phyloP scores from a whole-genome alignment of 1,140 invertebrate species.

The Drosophila setifemur region DNA sequence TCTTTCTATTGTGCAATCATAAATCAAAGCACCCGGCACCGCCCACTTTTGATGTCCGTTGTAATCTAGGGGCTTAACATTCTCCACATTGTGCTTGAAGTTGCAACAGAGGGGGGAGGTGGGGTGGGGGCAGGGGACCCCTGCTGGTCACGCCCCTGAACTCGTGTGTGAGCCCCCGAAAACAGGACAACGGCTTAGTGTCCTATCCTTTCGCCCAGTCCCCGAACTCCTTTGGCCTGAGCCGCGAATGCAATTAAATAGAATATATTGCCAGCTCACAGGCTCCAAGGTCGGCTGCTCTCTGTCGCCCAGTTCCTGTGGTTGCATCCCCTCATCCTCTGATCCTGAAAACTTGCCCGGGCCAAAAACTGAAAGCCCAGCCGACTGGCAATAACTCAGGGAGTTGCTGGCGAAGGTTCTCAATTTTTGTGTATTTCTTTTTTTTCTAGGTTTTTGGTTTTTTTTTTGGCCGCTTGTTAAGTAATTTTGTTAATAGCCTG shows the following conservation, averaged over 20 bases:
- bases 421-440: background rate
- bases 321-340: constrained; percentile 7
- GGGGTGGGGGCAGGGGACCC: no score
- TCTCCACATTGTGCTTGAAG: constrained; percentile 25
- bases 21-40: constrained; percentile 54
- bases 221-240: constrained; percentile 32
- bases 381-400: constrained; percentile 70
- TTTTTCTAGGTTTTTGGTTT: constrained; percentile 1
- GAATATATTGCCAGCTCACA: constrained; percentile 59
- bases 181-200: constrained; percentile 45
- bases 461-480: constrained; percentile 69
- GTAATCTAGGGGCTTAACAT: constrained; percentile 68
- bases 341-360: constrained; percentile 16
- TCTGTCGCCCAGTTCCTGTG: constrained; percentile 19
- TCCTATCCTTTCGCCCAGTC: constrained; percentile 11
- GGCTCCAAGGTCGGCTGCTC: constrained; percentile 25
- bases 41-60: constrained; percentile 55
- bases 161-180: constrained; percentile 2
- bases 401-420: constrained; percentile 18
- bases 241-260: constrained; percentile 75
- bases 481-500: constrained; percentile 78
- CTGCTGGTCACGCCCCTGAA: background rate
- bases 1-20: constrained; percentile 48
- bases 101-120: constrained; percentile 18
- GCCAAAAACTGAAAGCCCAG: constrained; percentile 59